Evolutionary conservation across 2,113 vertebrate species (phyloP).

Genomic region (Tragelaphus strepsiceros): DNA sequence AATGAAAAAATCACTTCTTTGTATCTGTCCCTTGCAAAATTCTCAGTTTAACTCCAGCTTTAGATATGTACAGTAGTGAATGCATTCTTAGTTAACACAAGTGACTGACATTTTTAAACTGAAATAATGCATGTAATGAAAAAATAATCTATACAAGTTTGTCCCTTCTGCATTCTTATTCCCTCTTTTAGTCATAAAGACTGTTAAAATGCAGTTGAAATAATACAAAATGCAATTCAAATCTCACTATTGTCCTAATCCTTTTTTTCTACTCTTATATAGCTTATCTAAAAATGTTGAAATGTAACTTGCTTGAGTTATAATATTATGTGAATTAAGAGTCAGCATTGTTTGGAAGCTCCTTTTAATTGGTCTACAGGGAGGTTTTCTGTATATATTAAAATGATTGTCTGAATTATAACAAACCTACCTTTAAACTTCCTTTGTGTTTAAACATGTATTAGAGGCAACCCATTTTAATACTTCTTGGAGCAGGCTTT

Average conservation of each 20-base stretch:
- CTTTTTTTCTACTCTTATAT: conserved; percentile 43
- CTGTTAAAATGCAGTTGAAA: conserved; percentile 72
- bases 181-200: conserved; percentile 55
- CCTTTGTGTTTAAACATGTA: conserved; percentile 64
- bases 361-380: conserved; percentile 81
- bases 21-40: conserved; percentile 70
- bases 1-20: conserved; percentile 69
- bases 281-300: conserved; percentile 74
- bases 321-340: conserved; percentile 77
- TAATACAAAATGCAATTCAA: conserved; percentile 65
- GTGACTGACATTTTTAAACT: conserved; percentile 78
- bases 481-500: conserved; percentile 72
- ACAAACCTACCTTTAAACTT: conserved; percentile 74
- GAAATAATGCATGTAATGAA: conserved; percentile 81
- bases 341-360: conserved; percentile 78
- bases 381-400: conserved; percentile 81
- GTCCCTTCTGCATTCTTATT: conserved; percentile 47
- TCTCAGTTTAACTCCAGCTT: conserved; percentile 78
- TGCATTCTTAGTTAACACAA: conserved; percentile 78
- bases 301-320: conserved; percentile 75
- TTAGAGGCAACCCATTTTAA: conserved; percentile 68
- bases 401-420: conserved; percentile 77
- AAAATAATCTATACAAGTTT: conserved; percentile 81
- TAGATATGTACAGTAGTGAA: conserved; percentile 59
- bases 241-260: conserved; percentile 69